Evolutionary conservation across 2,888 invertebrate genomes (phyloP).

Genomic region (Rhimphoctona megacephalus): DNA sequence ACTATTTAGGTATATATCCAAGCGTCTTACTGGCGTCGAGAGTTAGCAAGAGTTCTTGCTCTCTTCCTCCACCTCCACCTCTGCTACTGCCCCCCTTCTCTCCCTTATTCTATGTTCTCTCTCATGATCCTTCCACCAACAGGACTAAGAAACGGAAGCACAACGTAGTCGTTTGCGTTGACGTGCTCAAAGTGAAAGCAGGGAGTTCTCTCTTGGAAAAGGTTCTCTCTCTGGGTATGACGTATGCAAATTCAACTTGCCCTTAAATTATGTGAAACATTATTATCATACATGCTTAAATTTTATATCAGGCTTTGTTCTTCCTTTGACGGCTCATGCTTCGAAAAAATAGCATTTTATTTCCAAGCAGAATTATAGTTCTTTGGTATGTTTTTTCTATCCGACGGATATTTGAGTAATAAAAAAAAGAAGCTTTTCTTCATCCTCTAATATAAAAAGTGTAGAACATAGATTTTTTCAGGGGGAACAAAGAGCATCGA

Average conservation of each 20-base stretch:
- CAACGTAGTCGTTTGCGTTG: slow-evolving; percentile 57
- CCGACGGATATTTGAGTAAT: neutral
- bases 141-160: slow-evolving; percentile 65
- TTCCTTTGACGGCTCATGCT: slow-evolving; percentile 7
- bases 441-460: neutral
- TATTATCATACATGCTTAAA: slow-evolving; percentile 45
- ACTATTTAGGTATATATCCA: slow-evolving; percentile 66
- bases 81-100: neutral
- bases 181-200: slow-evolving; percentile 63
- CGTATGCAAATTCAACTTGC: slow-evolving; percentile 61
- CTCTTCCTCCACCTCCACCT: slow-evolving; percentile 2
- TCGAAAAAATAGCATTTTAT: neutral
- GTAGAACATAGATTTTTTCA: neutral
- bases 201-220: slow-evolving; percentile 13
- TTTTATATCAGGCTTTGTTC: slow-evolving; percentile 42
- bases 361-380: neutral
- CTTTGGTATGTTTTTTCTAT: neutral
- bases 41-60: slow-evolving; percentile 65
- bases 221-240: slow-evolving; percentile 50
- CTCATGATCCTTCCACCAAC: slow-evolving; percentile 11
- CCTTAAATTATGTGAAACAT: slow-evolving; percentile 54
- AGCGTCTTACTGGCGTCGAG: slow-evolving; percentile 64
- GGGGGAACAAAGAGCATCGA: slow-evolving; percentile 58
- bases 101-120: slow-evolving; percentile 16
- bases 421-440: neutral